Evolutionary conservation across 2,113 vertebrate genomes (phyloP).

Genomic region (Chamaea fasciata): DNA sequence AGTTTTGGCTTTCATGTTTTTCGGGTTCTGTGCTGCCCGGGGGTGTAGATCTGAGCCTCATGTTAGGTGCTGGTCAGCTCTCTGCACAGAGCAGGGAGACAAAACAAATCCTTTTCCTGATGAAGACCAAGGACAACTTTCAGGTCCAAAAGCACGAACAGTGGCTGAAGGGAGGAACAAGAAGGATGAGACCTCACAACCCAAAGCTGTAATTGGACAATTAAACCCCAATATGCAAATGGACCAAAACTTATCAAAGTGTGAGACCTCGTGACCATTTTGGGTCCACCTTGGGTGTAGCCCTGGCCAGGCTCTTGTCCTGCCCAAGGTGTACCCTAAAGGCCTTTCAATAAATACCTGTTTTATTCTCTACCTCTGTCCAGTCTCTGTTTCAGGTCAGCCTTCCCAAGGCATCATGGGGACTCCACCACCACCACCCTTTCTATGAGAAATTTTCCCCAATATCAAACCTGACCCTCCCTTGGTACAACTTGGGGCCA

Average conservation of each 20-base stretch:
- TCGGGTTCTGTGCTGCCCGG: background rate
- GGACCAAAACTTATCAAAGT: too few relatives aligned
- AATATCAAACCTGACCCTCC: fast-evolving
- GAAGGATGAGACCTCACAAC: background rate
- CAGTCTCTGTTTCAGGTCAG: background rate
- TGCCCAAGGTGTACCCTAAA: background rate
- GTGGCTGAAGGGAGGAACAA: background rate
- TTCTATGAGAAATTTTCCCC: background rate
- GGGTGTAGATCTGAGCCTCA: background rate
- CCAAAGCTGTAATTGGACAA: too few relatives aligned
- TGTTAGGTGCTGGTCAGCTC: background rate
- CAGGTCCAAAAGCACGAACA: background rate
- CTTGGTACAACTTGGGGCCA: fast-evolving
- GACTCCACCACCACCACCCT: background rate
- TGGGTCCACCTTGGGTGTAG: background rate
- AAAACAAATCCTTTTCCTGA: background rate
- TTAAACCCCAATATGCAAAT: too few relatives aligned
- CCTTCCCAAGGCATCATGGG: background rate
- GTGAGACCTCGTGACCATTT: background rate
- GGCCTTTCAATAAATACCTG: background rate
- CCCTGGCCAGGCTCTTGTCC: background rate
- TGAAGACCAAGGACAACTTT: background rate
- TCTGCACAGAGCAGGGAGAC: background rate
- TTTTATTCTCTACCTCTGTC: background rate
- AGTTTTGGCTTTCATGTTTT: background rate